Evolutionary conservation across 2,797 vertebrate genomes (phyloP).

Genomic region (Xenops minutus): DNA sequence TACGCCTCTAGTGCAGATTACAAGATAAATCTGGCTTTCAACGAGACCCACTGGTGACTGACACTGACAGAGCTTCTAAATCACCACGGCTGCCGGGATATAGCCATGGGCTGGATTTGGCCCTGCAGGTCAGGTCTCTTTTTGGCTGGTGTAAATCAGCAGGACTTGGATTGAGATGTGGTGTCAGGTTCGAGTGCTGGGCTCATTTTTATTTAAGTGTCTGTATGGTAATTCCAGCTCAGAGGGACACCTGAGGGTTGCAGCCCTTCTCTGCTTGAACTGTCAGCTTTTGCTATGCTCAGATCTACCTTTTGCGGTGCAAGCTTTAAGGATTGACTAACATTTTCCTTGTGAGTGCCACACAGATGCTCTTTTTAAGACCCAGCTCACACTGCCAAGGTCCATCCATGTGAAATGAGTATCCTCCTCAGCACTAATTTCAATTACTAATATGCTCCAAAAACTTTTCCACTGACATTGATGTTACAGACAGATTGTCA

Average conservation of each 20-base stretch:
- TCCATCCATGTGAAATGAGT: not conserved
- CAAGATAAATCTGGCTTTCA: conserved; percentile 62
- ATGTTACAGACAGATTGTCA: not conserved
- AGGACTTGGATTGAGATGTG: conserved; percentile 31
- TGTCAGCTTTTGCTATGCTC: not conserved
- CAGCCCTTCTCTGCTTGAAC: not conserved
- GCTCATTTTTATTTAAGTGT: conserved; percentile 48
- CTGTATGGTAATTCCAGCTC: conserved; percentile 38
- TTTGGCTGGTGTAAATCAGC: conserved; percentile 48
- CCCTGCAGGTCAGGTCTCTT: conserved; percentile 29
- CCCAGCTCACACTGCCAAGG: not conserved
- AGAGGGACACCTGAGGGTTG: not conserved
- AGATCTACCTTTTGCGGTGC: not conserved
- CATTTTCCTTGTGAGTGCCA: not conserved
- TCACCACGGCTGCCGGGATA: not conserved
- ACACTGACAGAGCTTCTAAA: conserved; percentile 51
- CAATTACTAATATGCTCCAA: not conserved
- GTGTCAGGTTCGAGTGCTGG: not conserved
- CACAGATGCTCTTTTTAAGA: not conserved
- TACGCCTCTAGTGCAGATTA: conserved; percentile 42
- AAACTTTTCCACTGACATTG: not conserved
- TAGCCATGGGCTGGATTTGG: conserved; percentile 4
- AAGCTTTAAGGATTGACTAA: not conserved
- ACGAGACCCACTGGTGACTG: conserved; percentile 42
- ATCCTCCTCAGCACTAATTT: not conserved